phyloP scores from a whole-genome alignment of 2,113 vertebrate species.

The Barnardius zonarius region DNA sequence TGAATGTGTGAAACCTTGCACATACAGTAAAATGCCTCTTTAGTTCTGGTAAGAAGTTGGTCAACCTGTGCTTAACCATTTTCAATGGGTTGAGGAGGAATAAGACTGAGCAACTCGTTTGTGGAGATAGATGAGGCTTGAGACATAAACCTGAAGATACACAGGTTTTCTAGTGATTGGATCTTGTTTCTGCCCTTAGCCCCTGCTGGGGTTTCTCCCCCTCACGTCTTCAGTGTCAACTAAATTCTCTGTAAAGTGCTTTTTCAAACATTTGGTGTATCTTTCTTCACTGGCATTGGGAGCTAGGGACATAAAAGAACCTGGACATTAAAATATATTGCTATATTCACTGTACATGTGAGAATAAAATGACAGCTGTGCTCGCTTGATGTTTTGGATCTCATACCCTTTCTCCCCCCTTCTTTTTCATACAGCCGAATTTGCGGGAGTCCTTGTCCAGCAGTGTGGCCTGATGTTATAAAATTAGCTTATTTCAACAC shows the following conservation, averaged over 20 bases:
- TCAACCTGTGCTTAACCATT: not conserved
- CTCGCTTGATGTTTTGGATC: not conserved
- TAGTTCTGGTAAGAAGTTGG: not conserved
- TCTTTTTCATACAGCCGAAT: conserved; percentile 84
- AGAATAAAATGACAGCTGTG: not conserved
- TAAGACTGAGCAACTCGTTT: not conserved
- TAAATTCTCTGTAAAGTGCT: not conserved
- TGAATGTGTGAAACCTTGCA: not conserved
- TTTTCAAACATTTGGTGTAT: not conserved
- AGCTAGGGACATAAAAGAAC: not conserved
- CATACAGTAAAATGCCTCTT: not conserved
- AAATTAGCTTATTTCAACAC: conserved; percentile 99
- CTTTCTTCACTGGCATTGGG: not conserved
- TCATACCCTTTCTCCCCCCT: not conserved
- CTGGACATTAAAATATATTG: not conserved
- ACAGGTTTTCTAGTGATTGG: not conserved
- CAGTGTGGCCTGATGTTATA: conserved; percentile 98
- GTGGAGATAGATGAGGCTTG: not conserved
- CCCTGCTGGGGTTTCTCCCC: not conserved
- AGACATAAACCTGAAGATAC: not conserved
- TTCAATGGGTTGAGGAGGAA: not conserved
- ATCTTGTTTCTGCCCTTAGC: not conserved
- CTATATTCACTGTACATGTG: not conserved
- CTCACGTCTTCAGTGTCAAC: not conserved
- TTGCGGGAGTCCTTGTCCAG: conserved; percentile 96